Base-by-base conservation (phyloP, 1,140 invertebrate genomes). In the Homarus americanus region DNA sequence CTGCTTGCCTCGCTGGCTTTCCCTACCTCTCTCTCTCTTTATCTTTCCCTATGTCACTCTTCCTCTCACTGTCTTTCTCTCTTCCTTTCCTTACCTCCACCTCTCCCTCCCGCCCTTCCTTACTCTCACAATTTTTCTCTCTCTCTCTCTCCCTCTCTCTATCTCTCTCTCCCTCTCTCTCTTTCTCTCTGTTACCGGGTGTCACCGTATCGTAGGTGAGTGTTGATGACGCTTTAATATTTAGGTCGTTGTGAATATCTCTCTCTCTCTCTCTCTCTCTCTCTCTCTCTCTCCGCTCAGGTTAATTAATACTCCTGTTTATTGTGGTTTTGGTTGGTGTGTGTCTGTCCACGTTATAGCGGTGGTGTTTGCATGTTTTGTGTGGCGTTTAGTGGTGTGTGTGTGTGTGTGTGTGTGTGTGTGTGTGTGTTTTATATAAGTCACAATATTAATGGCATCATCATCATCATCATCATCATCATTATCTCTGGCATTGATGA, bases 91-190 rank as follows among this genome's bases (percentile, higher is more conserved):
- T 28, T 44, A 34, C 36, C 72, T 58, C 73, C 58, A 28, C 32
- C 41, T 66, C 38, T 41, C 36, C 72, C 44, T 44, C 63, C 36
- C 72, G 36, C 73, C 58, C 28, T 69, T 24, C 24, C 72, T 20
- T 40, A 34, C 2, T 20, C 83, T 36, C 83, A 75, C 83, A 49
- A 17, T 44, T 28, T 20, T 63, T 9, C 83, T 44, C 38, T 44
- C 66, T 73, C 69, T 73, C 66, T 85, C 82, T 73, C 66, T 73
- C 69, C 73, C 66, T 85, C 82, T 85, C 66, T 85, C 82, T 41
- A 36, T 73, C 83, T 85, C 66, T 85, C 82, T 69, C 49, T 69
- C 4, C 34, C 82, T 69, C 63, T 72, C 82, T 72, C 82, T 72
- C 82, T 49, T 9, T 41, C 34, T 63, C 58, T 2, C n/a, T 82